Evolutionary conservation across 1,140 invertebrate species (phyloP), one percentile per base, ranked within the genome.

Genomic region (Tetramorium alpestre): DNA sequence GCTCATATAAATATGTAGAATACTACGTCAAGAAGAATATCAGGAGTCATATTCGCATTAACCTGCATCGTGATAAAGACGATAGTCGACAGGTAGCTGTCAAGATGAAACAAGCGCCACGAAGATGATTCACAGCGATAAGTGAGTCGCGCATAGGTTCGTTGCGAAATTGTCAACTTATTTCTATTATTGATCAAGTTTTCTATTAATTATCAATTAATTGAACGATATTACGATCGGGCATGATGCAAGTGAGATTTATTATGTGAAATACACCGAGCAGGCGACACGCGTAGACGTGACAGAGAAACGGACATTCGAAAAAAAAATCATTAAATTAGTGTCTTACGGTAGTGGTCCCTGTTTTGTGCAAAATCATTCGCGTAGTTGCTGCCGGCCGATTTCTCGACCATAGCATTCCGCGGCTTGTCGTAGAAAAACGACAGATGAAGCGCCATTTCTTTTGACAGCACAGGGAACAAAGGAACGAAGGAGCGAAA

Each of bases 71-170:
- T 82, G 89, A 90, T 90, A 90, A 90, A 84, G 16, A 75, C 62
- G 69, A 72, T 87, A 84, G n/a, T 51, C 49, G 49, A 76, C 77
- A 78, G 33, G 88, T 84, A 89, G 88, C 85, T 22, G 62, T 78
- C 41, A 56, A 58, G 67, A 47, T 65, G 56, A 25, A 62, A 82
- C 58, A 87, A 82, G 86, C 91, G 88, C 89, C 89, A 77, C 62
- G 60, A 49, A 78, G 33, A 88, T 92, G 91, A 92, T 67, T 92
- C 91, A 92, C 65, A 25, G 8, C 41, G 89, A 92, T 92, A 92
- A 91, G 62, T 56, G n/a, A 13, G 47, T 18, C 25, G 41, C 60
- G 62, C 49, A 44, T 28, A 49, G 56, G 75, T 81, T 38, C 22
- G 38, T 72, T 65, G n/a, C n/a, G n/a, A 58, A 76, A 64, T 86